A percentile compares a stretch with the other conserved stretches of the same genome.
These are phyloP conservation scores for Platysteira castanea DNA, from an alignment of 2,113 vertebrate species.

Conservation along the genomic window DNA sequence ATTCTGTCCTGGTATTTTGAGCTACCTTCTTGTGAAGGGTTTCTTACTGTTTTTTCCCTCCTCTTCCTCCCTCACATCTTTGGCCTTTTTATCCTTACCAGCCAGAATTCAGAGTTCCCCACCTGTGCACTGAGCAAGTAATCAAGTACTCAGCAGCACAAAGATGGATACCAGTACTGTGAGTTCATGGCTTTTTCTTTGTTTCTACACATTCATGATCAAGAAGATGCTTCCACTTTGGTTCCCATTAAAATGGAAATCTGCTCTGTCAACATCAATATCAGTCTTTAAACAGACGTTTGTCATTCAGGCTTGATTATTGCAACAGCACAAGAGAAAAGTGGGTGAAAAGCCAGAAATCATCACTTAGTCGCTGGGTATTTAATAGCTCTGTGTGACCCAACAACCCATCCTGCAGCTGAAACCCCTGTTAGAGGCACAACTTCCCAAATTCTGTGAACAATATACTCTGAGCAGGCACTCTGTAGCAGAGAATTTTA, in stretches of 20 bases:
- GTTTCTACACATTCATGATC: not conserved
- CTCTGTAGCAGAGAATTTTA: not conserved
- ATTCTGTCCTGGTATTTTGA: not conserved
- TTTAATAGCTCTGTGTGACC: not conserved
- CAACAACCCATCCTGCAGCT: not conserved
- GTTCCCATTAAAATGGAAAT: not conserved
- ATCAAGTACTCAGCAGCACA: not conserved
- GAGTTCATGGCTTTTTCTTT: not conserved
- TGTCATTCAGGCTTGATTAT: not conserved
- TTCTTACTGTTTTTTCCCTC: not conserved
- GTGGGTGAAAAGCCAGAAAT: not conserved
- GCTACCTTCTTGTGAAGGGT: not conserved
- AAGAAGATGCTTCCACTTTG: not conserved
- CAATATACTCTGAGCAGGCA: not conserved
- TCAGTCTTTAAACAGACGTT: not conserved
- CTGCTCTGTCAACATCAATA: not conserved
- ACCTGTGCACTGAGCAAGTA: not conserved
- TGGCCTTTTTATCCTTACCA: not conserved
- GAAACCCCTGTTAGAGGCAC: not conserved
- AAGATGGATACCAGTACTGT: not conserved
- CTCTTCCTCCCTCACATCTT: not conserved
- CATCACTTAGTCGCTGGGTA: not conserved
- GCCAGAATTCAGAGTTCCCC: not conserved
- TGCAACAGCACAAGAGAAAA: not conserved
- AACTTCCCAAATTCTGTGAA: not conserved